Conservation (phyloP, 2,113 vertebrate species). For the Nothobranchius furzeri region DNA sequence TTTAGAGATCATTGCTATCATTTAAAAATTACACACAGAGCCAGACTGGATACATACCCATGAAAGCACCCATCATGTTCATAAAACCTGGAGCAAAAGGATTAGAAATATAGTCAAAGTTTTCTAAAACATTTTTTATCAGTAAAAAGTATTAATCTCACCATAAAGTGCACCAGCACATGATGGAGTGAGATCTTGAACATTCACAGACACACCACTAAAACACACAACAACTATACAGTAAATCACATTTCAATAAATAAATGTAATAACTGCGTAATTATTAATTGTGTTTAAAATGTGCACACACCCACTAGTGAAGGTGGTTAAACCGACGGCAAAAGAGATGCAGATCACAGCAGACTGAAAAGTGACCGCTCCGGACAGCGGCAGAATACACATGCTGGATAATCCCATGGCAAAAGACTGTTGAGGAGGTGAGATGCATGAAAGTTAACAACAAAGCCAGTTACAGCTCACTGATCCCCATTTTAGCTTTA, state of each 20-base stretch:
- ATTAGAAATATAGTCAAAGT: not conserved
- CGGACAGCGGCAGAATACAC: conserved; percentile 82
- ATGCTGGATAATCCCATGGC: conserved; percentile 85
- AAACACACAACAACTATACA: conserved; percentile 17
- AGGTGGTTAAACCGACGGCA: conserved; percentile 82
- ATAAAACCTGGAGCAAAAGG: conserved; percentile 82
- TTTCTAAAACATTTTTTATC: not conserved
- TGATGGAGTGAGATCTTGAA: conserved; percentile 89
- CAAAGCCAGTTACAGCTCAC: too few species aligned
- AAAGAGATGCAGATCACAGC: conserved; percentile 81
- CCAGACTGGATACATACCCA: conserved; percentile 77
- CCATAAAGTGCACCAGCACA: conserved; percentile 89
- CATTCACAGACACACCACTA: conserved; percentile 88
- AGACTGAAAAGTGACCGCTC: conserved; percentile 73
- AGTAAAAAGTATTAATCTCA: conserved; percentile 63
- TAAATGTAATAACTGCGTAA: too few species aligned
- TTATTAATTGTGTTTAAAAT: too few species aligned
- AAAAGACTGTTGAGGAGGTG: conserved; percentile 72
- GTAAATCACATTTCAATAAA: too few species aligned
- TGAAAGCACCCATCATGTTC: conserved; percentile 88
- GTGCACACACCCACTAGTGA: conserved; percentile 81
- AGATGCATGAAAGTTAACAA: not conserved
- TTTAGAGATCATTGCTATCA: not conserved
- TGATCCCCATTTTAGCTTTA: too few species aligned
- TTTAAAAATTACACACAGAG: not conserved